phyloP scores from a whole-genome alignment of 2,797 vertebrate species.

The Myioborus melanocephalus region DNA sequence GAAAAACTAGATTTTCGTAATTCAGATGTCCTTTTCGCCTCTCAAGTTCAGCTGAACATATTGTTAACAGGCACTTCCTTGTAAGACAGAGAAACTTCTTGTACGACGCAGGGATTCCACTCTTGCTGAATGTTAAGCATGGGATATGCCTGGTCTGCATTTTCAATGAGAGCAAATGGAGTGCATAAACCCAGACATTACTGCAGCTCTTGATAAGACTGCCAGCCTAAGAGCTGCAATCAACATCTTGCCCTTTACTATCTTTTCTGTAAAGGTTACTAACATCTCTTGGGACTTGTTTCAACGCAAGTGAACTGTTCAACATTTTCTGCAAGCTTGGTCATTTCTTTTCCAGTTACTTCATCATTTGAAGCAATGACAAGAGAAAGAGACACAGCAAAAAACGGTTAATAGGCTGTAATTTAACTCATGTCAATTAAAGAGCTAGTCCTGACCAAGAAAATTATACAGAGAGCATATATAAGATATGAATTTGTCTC shows the following conservation, averaged over 20 bases:
- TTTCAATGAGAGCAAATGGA: conserved; percentile 58
- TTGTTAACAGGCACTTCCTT: conserved; percentile 37
- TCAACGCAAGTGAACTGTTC: background rate
- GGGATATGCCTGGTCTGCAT: conserved; percentile 29
- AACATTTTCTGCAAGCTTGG: conserved; percentile 9
- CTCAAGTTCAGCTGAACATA: conserved; percentile 31
- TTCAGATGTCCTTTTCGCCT: conserved; percentile 24
- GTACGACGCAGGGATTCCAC: conserved; percentile 9
- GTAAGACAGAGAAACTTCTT: conserved; percentile 23
- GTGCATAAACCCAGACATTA: conserved; percentile 24
- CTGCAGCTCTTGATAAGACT: conserved; percentile 52
- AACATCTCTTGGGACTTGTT: background rate
- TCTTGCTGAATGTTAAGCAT: conserved; percentile 31
- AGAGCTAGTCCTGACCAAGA: background rate
- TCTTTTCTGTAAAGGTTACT: conserved; percentile 26
- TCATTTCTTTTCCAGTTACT: background rate
- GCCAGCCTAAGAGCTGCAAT: background rate
- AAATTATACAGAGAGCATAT: background rate
- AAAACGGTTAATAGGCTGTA: background rate
- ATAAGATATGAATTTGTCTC: background rate
- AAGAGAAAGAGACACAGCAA: background rate
- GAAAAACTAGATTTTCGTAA: conserved; percentile 29
- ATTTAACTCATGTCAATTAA: background rate
- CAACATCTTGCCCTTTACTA: conserved; percentile 13
- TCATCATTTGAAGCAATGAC: background rate